Base-by-base conservation (phyloP, 1,140 invertebrate genomes). In the Rhagoletis pomonella region DNA sequence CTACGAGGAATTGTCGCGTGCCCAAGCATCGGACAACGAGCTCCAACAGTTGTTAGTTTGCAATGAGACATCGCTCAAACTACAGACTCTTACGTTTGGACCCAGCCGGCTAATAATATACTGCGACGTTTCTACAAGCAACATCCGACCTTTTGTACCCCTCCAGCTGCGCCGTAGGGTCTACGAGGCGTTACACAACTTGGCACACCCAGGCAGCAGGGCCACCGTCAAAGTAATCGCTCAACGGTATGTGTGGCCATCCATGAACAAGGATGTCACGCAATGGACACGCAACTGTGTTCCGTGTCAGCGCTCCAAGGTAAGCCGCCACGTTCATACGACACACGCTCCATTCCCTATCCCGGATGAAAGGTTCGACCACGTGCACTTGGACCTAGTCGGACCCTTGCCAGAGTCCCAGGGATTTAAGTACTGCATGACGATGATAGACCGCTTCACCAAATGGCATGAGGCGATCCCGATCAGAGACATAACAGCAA, bases 291-390 rank as follows among this genome's bases (percentile, higher is more conserved):
- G 55, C 17, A 47, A 19, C 19, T 86, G 85, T 19, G 19, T 58
- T 9, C 12, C 58, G 10, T 86, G 85, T n/a, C 85, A 86, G 58
- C 85, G 85, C 9, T 86, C 85, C 14, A 86, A 86, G 59, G 19
- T 58, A 29, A 4, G 7, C 4, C 47, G 85, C 4, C 85, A 86
- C 59, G 42, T 12, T 7, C 14, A 86, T 6, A 60, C 58, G 7
- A 42, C 44, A 29, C 6, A 14, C 7, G 44, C 47, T 6, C 7
- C 17, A 55, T 86, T 58, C 58, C 12, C 12, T 5, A 6, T 9
- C 4, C 47, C 58, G 4, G 17, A 86, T 19, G n/a, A 58, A 44
- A 44, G 85, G n/a, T 86, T 86, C 58, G 58, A 60, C n/a, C 85
- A 86, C 58, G 47, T 86, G 10, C 19, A 81, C 44, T 17, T 81